Percentiles rank a stretch among this genome's conserved stretches.
Conservation (phyloP, 2,797 vertebrate genomes). For the Otus scops region DNA sequence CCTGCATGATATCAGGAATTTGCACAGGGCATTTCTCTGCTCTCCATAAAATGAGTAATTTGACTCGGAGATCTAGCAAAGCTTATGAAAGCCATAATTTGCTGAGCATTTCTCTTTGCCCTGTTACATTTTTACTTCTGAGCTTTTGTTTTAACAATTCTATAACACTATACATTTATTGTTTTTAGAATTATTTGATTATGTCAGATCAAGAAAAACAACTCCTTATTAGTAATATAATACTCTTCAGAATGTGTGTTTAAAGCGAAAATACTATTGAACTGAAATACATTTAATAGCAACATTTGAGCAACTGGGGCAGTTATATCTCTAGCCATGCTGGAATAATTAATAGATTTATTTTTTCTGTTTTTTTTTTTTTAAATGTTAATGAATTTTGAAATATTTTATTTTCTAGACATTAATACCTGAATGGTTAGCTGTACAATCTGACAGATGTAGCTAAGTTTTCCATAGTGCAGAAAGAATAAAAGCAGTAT, state of each 20-base stretch:
- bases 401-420: background rate
- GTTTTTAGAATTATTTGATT: background rate
- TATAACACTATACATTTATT: background rate
- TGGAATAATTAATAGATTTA: background rate
- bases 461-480: background rate
- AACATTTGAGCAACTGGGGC: background rate
- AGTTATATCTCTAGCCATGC: background rate
- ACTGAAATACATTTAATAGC: background rate
- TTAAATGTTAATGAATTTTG: background rate
- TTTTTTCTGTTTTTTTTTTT: background rate
- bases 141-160: background rate
- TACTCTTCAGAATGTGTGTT: background rate
- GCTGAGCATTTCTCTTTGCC: background rate
- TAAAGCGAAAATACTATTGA: background rate
- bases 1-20: background rate
- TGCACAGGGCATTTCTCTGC: background rate
- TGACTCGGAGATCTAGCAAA: background rate
- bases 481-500: background rate
- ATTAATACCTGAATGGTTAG: background rate
- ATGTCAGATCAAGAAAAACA: background rate
- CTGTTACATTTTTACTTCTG: background rate
- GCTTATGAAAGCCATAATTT: background rate
- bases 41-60: background rate
- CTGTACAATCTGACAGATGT: background rate
- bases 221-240: background rate